phyloP scores from a whole-genome alignment of 2,113 vertebrate genomes.

The Morone chrysops region DNA sequence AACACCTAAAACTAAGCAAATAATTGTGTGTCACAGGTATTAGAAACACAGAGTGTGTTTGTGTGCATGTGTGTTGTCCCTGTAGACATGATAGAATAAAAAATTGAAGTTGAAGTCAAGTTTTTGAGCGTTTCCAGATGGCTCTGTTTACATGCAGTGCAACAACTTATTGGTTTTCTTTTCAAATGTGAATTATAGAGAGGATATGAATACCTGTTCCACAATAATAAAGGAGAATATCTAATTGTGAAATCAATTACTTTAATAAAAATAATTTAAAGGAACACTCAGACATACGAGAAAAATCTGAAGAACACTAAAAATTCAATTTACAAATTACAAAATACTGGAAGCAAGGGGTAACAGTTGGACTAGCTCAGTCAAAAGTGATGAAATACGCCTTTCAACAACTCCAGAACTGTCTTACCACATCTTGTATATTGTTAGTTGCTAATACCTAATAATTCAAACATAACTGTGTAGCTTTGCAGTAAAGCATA shows the following conservation, averaged over 20 bases:
- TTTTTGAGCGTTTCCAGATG: conserved; percentile 22
- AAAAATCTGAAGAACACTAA: not conserved
- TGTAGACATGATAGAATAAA: not conserved
- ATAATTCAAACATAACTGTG: not conserved
- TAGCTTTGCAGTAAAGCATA: not conserved
- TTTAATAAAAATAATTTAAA: not conserved
- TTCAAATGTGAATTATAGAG: conserved; percentile 15
- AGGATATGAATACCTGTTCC: conserved; percentile 5
- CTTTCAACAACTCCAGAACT: not conserved
- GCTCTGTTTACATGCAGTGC: conserved; percentile 22
- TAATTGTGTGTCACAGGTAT: not conserved
- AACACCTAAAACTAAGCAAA: not conserved
- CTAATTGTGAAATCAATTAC: conserved; percentile 1
- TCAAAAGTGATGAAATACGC: not conserved
- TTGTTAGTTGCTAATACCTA: not conserved
- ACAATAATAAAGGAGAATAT: not conserved
- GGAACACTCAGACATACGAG: not conserved
- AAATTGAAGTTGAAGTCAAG: conserved; percentile 2
- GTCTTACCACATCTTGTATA: not conserved
- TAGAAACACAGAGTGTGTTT: not conserved
- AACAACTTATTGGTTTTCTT: conserved; percentile 26
- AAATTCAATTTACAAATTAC: not conserved
- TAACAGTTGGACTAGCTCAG: not conserved
- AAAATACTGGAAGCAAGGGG: not conserved
- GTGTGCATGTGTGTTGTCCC: not conserved